Evolutionary conservation across 2,888 invertebrate species (phyloP), one percentile per base, ranked within the genome.

Genomic region (Stramonita haemastoma): DNA sequence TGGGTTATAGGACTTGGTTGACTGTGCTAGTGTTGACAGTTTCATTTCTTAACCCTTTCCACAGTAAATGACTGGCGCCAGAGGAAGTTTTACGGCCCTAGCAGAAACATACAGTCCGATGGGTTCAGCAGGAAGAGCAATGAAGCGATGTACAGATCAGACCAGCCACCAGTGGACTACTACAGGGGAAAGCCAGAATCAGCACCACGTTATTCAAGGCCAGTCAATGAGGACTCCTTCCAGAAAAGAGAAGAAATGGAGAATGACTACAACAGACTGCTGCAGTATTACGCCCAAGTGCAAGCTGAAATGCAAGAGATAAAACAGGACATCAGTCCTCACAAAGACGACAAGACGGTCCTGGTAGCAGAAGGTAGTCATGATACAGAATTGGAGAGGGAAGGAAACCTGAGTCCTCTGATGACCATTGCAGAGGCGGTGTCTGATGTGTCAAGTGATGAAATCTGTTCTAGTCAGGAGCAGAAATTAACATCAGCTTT

Each of bases 361-460:
- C 66, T 11, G 8, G 17, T 32, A 6, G n/a, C 15, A 22, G 32
- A 11, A 32, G 26, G 6, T 22, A 6, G 29, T 29, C 22, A 22
- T 15, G 32, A 86, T 5, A 66, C 86, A 66, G 73, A 46, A 73
- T 6, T 29, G 0, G 73, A 13, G 26, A 36, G 19, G n/a, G 34
- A 34, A 5, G 70, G 22, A 13, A 34, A 13, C 11, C 19, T 5
- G 57, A 70, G 26, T 60, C 29, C 36, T 0, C 11, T 60, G 73
- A 56, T n/a, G 87, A 34, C 70, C 17, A 46, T 70, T 19, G n/a
- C 70, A 11, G 73, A 87, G 32, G 87, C 36, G 0, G 36, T 73
- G 26, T 87, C 87, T 4, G 87, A 87, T 46, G 73, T 87, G 36
- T 87, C 87, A 1, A 87, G 87, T 46, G 73, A 87, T 46, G 87